These are phyloP conservation scores for Coendou prehensilis DNA, from an alignment of 2,797 vertebrate species.

Conservation along the genomic window DNA sequence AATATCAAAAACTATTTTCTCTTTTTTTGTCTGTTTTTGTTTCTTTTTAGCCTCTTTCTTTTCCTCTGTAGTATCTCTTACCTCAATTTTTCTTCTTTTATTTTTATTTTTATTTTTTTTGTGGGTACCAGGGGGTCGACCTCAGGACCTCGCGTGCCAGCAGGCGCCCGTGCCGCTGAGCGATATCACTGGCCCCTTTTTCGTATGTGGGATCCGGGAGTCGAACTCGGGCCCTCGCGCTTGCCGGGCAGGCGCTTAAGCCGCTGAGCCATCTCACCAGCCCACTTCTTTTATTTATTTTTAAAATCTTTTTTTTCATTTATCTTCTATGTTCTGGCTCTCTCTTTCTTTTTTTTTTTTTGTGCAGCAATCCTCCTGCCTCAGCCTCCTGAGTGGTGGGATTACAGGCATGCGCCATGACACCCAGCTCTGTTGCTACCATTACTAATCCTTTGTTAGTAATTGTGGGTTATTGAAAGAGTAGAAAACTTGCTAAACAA, in stretches of 20 bases:
- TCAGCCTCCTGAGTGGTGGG: neutral
- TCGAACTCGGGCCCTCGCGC: too few relatives aligned
- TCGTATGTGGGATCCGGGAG: too few relatives aligned
- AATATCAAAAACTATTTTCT: neutral
- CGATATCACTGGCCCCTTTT: too few relatives aligned
- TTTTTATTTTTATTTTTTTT: neutral
- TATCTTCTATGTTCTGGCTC: neutral
- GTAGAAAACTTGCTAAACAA: neutral
- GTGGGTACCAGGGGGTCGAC: fast-evolving
- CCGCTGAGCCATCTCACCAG: too few relatives aligned
- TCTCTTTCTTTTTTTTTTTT: too few relatives aligned
- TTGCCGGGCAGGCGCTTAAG: too few relatives aligned
- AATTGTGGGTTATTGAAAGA: neutral
- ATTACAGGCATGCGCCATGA: neutral
- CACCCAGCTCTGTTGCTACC: too few relatives aligned
- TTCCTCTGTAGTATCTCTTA: neutral
- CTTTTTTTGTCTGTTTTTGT: neutral
- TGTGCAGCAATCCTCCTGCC: neutral
- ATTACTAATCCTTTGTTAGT: too few relatives aligned
- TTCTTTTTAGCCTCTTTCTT: neutral
- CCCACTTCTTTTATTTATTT: neutral
- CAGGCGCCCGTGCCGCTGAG: too few relatives aligned
- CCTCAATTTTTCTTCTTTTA: neutral
- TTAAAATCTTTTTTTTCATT: neutral
- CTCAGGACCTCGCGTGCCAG: too few relatives aligned